Base-by-base conservation (phyloP, 2,797 vertebrate genomes). In the Linurgus olivaceus region DNA sequence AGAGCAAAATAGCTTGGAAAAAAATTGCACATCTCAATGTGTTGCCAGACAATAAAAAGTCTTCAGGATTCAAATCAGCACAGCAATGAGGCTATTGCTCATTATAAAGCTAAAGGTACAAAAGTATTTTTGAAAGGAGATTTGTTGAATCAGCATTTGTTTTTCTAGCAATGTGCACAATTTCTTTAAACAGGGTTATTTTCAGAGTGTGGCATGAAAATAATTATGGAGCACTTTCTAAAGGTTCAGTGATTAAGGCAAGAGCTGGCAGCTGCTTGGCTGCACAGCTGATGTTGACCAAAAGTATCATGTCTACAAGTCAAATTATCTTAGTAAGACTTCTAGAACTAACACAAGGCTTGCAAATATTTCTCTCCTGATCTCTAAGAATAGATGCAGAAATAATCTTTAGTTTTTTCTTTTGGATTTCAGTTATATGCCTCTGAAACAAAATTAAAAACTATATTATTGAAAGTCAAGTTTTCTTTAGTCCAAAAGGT, bases 201-300 rank as follows among this genome's bases (percentile, higher is more conserved):
- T 94, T 77, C 57, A 45, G 85, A 80, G 57, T 35, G 50, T 38
- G 28, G 35, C 47, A 72, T 80, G 89, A 74, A 83, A 86, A 84
- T 84, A 94, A 94, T 91, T 88, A 74, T 3, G 3, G 68, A 91
- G 31, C 67, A 88, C 52, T 91, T 86, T 51, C 90, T 86, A 74
- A 89, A 93, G 68, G 89, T 87, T 88, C 90, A 55, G 75, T 80
- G 68, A 88, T 93, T 65, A 93, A 91, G 47, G 38, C 55, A 72
- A 89, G 66, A 90, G 87, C 87, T 89, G 87, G 24, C 84, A 92
- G 86, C 90, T 88, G 83, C 85, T 82, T 42, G 75, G 55, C 59
- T 89, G 84, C 55, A 52, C 85, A 91, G 88, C 73, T 93, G 90
- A 71, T 74, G 62, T 18, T 92, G 93, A 94, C 86, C 93, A 35